A percentile compares a stretch with the other conserved stretches of the same genome.
These are phyloP conservation scores for Rhagologus leucostigma DNA, from an alignment of 2,113 vertebrate genomes.

Conservation along the genomic window DNA sequence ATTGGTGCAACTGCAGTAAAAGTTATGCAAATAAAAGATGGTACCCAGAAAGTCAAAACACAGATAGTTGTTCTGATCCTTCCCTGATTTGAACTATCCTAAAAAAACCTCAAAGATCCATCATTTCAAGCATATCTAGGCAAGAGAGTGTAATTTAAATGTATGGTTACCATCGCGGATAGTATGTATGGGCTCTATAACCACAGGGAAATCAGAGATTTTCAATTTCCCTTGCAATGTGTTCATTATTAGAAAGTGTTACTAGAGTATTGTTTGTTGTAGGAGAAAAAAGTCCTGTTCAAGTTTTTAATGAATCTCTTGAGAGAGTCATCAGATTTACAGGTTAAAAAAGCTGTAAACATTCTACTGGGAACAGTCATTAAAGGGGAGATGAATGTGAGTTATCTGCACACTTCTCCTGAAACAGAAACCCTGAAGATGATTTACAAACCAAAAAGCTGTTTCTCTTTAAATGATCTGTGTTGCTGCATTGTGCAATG, in stretches of 20 bases:
- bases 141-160: background rate
- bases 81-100: background rate
- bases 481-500: background rate
- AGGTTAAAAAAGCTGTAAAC: slow-evolving; percentile 64
- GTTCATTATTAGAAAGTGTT: slow-evolving; percentile 65
- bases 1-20: background rate
- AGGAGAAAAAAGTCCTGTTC: slow-evolving; percentile 63
- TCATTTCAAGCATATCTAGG: background rate
- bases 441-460: background rate
- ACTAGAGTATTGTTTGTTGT: slow-evolving; percentile 66
- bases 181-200: background rate
- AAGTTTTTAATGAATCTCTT: slow-evolving; percentile 75
- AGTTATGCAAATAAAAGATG: background rate
- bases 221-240: slow-evolving; percentile 51
- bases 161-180: background rate
- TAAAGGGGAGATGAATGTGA: slow-evolving; percentile 43
- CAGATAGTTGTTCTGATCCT: background rate
- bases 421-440: slow-evolving; percentile 5
- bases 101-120: background rate
- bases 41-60: background rate
- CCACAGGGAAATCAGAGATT: slow-evolving; percentile 24
- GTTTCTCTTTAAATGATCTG: background rate
- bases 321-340: slow-evolving; percentile 64
- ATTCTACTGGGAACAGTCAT: slow-evolving; percentile 43
- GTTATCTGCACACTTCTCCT: background rate